phyloP scores from a whole-genome alignment of 1,140 invertebrate species.

The Anoplophora glabripennis region DNA sequence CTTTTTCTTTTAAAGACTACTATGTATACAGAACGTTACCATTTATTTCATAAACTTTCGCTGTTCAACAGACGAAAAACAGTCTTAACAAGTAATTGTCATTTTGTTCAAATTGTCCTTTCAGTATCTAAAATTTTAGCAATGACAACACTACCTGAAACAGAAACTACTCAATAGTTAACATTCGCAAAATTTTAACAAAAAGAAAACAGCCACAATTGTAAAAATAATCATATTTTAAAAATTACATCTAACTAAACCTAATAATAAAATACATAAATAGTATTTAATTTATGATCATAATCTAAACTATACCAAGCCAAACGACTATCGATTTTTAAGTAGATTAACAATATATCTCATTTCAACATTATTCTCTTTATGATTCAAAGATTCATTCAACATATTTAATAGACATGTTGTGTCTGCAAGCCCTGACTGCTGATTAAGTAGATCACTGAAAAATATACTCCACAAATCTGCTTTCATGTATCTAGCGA shows the following conservation, averaged over 20 bases:
- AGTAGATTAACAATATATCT: conserved; percentile 13
- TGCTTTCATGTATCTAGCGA: conserved; percentile 35
- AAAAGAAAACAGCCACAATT: conserved; percentile 12
- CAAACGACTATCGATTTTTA: conserved; percentile 18
- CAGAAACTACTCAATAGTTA: not conserved
- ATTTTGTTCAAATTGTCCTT: not conserved
- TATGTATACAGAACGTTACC: too few relatives aligned
- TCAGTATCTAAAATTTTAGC: not conserved
- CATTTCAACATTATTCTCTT: conserved; percentile 4
- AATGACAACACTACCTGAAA: not conserved
- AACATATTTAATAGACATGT: conserved; percentile 6
- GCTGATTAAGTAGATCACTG: conserved; percentile 42
- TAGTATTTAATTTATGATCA: not conserved
- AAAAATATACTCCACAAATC: conserved; percentile 47
- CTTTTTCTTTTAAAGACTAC: too few relatives aligned
- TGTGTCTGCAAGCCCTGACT: conserved; percentile 9
- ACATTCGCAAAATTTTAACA: not conserved
- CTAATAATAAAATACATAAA: conserved; percentile 19
- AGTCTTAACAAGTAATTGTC: too few relatives aligned
- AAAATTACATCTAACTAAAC: conserved; percentile 8
- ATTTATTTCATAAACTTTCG: too few relatives aligned
- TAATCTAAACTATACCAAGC: not conserved
- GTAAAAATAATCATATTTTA: conserved; percentile 17
- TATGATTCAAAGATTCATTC: conserved; percentile 1
- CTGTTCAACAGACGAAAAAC: too few relatives aligned